Base-by-base conservation (phyloP, 2,888 invertebrate species). In the Clunio marinus region DNA sequence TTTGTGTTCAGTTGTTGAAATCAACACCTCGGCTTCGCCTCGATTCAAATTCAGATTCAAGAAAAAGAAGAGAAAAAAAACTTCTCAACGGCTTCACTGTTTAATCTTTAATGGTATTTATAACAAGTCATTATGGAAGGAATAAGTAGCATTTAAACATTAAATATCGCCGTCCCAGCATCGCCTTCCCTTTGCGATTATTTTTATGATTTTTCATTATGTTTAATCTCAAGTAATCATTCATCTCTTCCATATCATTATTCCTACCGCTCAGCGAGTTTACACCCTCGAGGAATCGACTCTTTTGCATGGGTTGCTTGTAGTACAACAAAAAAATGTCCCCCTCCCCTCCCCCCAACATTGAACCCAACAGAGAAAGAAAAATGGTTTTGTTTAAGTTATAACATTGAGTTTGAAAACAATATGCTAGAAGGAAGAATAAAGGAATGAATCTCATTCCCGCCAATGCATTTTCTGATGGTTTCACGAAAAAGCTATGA, bases 221-320 rank as follows among this genome's bases (percentile, higher is more conserved):
- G 37, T 28, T 62, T 62, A 62, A 62, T 62, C 62, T 62, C 24
- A 24, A 37, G 41, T 22, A 62, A 62, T 62, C 62, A 62, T 62
- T 62, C 62, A 62, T 62, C 15, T 62, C 15, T 62, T 62, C 62
- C 62, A 37, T 37, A 37, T 62, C 62, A 62, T 62, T 62, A 62
- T 41, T 22, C 37, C 17, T 28, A 5, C 15, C 41, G n/a, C 17
- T 7, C 3, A 41, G 15, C 41, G 41, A 15, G 4, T 41, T 41
- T 41, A 15, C 41, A 41, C 41, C 41, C 41, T 41, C 41, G 41
- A 4, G n/a, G n/a, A n/a, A n/a, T n/a, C n/a, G n/a, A n/a, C n/a
- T n/a, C n/a, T n/a, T n/a, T n/a, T n/a, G n/a, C n/a, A n/a, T n/a
- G n/a, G n/a, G n/a, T n/a, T n/a, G n/a, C n/a, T n/a, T n/a, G n/a